Evolutionary conservation across 1,140 invertebrate genomes (phyloP).

Genomic region (Bombyx mandarina): DNA sequence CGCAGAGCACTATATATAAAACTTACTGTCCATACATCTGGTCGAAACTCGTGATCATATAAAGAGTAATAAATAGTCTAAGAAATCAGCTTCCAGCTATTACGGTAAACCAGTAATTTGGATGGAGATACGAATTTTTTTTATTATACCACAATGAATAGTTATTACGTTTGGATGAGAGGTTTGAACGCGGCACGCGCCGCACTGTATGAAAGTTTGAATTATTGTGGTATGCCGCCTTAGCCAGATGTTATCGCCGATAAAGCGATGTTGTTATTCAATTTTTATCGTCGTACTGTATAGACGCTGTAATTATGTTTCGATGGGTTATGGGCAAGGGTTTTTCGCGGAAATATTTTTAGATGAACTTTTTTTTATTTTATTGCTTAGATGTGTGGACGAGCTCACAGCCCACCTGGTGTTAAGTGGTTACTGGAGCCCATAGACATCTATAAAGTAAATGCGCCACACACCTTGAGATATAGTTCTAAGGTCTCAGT

Average conservation of each 20-base stretch:
- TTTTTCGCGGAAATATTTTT: no score
- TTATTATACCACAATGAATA: slow-evolving; percentile 40
- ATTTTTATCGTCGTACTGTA: slow-evolving; percentile 4
- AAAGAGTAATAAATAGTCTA: slow-evolving; percentile 24
- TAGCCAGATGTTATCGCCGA: slow-evolving; percentile 28
- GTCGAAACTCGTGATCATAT: background rate
- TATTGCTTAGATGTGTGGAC: no score
- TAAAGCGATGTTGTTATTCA: slow-evolving; percentile 15
- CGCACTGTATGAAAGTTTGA: slow-evolving; percentile 13
- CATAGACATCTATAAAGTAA: no score
- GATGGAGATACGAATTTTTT: slow-evolving; percentile 25
- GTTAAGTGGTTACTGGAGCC: no score
- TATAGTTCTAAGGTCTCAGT: no score
- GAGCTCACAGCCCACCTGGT: no score
- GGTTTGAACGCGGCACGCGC: slow-evolving; percentile 26
- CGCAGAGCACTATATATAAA: background rate
- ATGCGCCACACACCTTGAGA: no score
- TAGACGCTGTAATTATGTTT: no score
- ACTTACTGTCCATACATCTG: no score
- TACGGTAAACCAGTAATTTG: slow-evolving; percentile 33
- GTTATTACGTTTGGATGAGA: slow-evolving; percentile 41
- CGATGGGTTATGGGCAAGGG: no score
- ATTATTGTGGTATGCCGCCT: slow-evolving; percentile 34
- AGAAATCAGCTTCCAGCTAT: slow-evolving; percentile 36
- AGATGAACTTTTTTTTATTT: no score